Percentiles rank a stretch among this genome's conserved stretches.
Evolutionary conservation across 2,888 invertebrate genomes (phyloP).

Genomic region (Drosophila maculinotata): DNA sequence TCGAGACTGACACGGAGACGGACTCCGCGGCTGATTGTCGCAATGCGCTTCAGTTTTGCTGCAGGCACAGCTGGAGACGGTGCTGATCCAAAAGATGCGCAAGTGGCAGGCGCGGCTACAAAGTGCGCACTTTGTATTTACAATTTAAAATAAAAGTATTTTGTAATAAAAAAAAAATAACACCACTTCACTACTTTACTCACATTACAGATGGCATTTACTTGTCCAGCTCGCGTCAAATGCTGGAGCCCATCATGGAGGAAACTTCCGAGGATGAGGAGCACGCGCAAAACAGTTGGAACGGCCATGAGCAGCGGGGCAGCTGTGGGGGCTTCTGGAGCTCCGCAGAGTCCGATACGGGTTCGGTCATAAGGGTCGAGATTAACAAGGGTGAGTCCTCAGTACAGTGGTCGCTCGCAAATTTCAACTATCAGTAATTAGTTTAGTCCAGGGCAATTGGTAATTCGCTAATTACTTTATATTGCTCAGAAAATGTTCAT

Average conservation of each 20-base stretch:
- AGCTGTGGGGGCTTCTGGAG: slow-evolving; percentile 82
- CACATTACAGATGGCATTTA: slow-evolving; percentile 82
- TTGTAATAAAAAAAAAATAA: slow-evolving; percentile 6
- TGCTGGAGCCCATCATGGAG: slow-evolving; percentile 94
- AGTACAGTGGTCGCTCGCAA: background rate
- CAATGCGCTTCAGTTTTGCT: slow-evolving; percentile 46
- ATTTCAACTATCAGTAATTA: background rate
- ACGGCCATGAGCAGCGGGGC: slow-evolving; percentile 74
- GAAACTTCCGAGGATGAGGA: slow-evolving; percentile 93
- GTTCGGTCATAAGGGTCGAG: slow-evolving; percentile 91
- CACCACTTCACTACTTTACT: background rate
- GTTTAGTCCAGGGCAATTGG: too few relatives aligned
- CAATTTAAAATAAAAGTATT: slow-evolving; percentile 7
- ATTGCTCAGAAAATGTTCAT: too few relatives aligned
- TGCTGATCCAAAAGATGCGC: slow-evolving; percentile 54
- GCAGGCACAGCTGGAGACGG: slow-evolving; percentile 62
- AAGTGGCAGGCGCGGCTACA: slow-evolving; percentile 44
- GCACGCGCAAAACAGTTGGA: slow-evolving; percentile 82
- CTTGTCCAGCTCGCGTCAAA: slow-evolving; percentile 83
- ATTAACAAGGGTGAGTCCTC: slow-evolving; percentile 83
- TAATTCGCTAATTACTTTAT: too few relatives aligned
- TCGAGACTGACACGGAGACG: slow-evolving; percentile 10
- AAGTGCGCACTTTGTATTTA: slow-evolving; percentile 51
- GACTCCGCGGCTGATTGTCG: slow-evolving; percentile 34
- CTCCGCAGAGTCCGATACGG: slow-evolving; percentile 91